These are phyloP conservation scores for Pica pica DNA, from an alignment of 2,113 vertebrate species.

Conservation along the genomic window DNA sequence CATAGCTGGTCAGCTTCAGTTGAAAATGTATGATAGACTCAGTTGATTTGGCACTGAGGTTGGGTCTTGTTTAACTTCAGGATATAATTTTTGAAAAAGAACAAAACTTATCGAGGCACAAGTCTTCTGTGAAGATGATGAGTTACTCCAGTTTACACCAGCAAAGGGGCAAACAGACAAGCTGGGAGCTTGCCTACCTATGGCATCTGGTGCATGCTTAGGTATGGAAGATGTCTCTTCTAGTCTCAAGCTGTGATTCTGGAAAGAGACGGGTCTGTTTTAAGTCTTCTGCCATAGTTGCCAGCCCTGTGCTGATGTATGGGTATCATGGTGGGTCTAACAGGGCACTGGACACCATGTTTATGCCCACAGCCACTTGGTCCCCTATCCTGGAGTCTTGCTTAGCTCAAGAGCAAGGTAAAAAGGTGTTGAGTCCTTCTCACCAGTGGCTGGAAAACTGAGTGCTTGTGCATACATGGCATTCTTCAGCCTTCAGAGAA, in stretches of 20 bases:
- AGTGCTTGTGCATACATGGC: not conserved
- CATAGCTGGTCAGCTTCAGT: not conserved
- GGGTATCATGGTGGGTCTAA: not conserved
- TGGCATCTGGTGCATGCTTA: not conserved
- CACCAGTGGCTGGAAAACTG: not conserved
- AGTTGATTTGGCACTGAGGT: not conserved
- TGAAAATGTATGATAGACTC: not conserved
- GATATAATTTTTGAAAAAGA: not conserved
- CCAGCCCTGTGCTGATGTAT: not conserved
- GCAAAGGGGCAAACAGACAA: not conserved
- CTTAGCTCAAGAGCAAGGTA: not conserved
- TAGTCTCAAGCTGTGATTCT: not conserved
- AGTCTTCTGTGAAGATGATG: not conserved
- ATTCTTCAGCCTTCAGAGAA: not conserved
- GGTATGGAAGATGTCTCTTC: not conserved
- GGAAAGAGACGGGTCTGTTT: not conserved
- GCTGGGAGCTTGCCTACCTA: not conserved
- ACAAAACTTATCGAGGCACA: not conserved
- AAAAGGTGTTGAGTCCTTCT: not conserved
- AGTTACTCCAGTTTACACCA: not conserved
- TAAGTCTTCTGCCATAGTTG: not conserved
- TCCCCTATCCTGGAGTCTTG: not conserved
- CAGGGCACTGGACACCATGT: not conserved
- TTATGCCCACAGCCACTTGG: not conserved
- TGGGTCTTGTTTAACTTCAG: not conserved